A percentile compares a stretch with the other conserved stretches of the same genome.
Evolutionary conservation across 2,888 invertebrate species (phyloP).

Genomic region (Invenusta paracnida): DNA sequence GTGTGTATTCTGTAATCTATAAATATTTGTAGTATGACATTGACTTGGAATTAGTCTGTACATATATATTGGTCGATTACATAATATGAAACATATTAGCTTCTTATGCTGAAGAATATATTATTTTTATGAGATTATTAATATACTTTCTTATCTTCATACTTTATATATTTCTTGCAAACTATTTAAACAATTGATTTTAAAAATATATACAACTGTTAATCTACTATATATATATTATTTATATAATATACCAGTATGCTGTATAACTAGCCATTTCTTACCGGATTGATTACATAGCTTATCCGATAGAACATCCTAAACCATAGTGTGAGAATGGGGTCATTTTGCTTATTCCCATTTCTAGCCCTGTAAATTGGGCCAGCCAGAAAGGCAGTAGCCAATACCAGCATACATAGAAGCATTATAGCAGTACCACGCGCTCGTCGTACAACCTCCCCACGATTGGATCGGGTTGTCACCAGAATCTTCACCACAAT

Average conservation of each 20-base stretch:
- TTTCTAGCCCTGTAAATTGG: background rate
- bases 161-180: too few species aligned
- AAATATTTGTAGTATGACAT: too few species aligned
- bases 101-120: too few species aligned
- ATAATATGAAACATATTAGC: too few species aligned
- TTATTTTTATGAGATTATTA: too few species aligned
- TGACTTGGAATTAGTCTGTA: too few species aligned
- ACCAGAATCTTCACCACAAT: background rate
- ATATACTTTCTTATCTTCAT: too few species aligned
- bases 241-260: background rate
- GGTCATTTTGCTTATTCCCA: background rate
- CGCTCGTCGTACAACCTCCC: background rate
- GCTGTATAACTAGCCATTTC: background rate
- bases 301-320: background rate
- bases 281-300: constrained; percentile 9
- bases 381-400: background rate
- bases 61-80: too few species aligned
- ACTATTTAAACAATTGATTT: background rate
- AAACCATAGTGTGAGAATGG: background rate
- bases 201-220: background rate
- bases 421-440: background rate
- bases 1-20: too few species aligned
- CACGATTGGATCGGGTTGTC: background rate
- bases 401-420: background rate
- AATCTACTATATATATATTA: background rate